These are phyloP conservation scores for Sphaerophoria rueppellii DNA, from an alignment of 2,888 invertebrate genomes.

Conservation along the genomic window DNA sequence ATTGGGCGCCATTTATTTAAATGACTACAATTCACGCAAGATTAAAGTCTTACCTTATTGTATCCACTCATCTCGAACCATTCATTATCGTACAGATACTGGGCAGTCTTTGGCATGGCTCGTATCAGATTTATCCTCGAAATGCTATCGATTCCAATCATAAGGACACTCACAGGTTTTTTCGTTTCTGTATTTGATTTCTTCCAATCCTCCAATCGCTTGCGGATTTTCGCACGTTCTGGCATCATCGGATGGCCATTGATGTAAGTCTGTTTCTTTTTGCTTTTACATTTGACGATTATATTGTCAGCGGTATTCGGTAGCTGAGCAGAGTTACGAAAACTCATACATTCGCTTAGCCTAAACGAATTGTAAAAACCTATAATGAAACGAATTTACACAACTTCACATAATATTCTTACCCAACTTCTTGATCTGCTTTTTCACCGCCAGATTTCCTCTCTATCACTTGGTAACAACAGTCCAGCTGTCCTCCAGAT, in stretches of 20 bases:
- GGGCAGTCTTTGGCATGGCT: slow-evolving; percentile 88
- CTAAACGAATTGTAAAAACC: slow-evolving; percentile 52
- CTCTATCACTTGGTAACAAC: slow-evolving; percentile 80
- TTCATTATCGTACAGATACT: slow-evolving; percentile 86
- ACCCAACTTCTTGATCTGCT: slow-evolving; percentile 78
- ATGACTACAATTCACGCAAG: background rate
- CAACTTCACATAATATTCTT: slow-evolving; percentile 41
- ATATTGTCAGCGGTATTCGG: slow-evolving; percentile 82
- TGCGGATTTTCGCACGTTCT: slow-evolving; percentile 83
- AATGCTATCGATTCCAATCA: slow-evolving; percentile 93
- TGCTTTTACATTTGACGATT: slow-evolving; percentile 83
- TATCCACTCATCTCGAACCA: slow-evolving; percentile 90
- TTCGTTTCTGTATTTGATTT: slow-evolving; percentile 70
- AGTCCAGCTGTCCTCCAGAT: slow-evolving; percentile 75
- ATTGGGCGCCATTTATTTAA: background rate
- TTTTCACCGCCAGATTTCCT: slow-evolving; percentile 76
- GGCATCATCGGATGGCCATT: slow-evolving; percentile 84
- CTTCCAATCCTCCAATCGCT: slow-evolving; percentile 80
- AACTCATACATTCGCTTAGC: slow-evolving; percentile 82
- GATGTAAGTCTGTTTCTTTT: slow-evolving; percentile 78
- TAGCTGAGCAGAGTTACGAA: slow-evolving; percentile 80
- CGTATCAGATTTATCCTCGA: slow-evolving; percentile 90
- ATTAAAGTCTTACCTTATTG: slow-evolving; percentile 83
- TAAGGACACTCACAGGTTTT: slow-evolving; percentile 86
- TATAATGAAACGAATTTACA: background rate